Evolutionary conservation across 2,888 invertebrate species (phyloP), one percentile per base, ranked within the genome.

Genomic region (Micoletzkya japonica): DNA sequence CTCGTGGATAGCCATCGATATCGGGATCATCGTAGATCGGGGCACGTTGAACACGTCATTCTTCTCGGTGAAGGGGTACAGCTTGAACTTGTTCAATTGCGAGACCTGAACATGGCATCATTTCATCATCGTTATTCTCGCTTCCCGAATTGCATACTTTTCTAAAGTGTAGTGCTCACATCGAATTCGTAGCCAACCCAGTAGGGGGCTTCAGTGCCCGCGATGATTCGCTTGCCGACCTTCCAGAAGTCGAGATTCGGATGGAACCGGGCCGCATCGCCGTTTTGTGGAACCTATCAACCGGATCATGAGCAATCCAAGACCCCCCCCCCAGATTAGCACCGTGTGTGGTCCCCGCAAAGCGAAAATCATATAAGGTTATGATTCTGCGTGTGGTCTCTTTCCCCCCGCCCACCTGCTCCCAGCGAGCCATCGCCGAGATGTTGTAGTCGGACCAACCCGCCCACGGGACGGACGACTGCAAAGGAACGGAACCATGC

Each of bases 211-310:
- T 85, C 85, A 6, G 85, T 84, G 34, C 82, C 84, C 26, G 80
- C 85, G 50, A 81, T 74, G 39, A 80, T 77, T 70, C 73, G 75
- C 56, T 77, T 79, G 57, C 81, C 81, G 50, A 85, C 80, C 56
- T 80, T 77, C 85, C 85, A 85, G 75, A 85, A 85, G 72, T 86
- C 84, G 59, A 85, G 77, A 69, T 85, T 86, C 20, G 85, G 85
- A 68, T 85, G 84, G 76, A 83, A 83, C 26, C 81, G 76, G 7
- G 81, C 83, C 4, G 79, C 75, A 54, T 78, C 79, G 59, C 75
- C 74, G 52, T 79, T 77, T 7, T 75, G 61, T 26, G 78, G 80
- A 0, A 80, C 77, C 75, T 74, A 32, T 20, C 24, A 34, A 44
- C 44, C n/a, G n/a, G 28, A 56, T 44, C 17, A 60, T 28, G 14